Conservation (phyloP, 2,888 invertebrate species). For the Synergus itoensis region DNA sequence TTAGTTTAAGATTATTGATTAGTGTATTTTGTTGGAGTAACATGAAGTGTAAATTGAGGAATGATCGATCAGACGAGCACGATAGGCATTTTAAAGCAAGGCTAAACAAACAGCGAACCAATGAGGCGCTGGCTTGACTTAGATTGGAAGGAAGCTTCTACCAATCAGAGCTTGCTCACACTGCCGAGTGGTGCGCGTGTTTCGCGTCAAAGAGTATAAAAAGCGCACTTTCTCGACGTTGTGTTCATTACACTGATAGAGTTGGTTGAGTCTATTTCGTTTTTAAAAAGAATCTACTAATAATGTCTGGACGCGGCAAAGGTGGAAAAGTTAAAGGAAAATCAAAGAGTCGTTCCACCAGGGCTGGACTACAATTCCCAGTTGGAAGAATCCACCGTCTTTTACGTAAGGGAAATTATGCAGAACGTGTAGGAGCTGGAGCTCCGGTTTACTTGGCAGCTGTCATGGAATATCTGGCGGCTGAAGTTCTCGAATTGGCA, state of each 20-base stretch:
- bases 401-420: conserved; percentile 82
- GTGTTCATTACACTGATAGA: not conserved
- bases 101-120: not conserved
- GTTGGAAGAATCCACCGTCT: conserved; percentile 82
- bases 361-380: conserved; percentile 82
- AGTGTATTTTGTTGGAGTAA: too few species aligned
- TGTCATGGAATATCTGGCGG: conserved; percentile 85
- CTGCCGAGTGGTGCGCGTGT: too few species aligned
- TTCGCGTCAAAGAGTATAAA: not conserved
- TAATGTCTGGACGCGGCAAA: conserved; percentile 57
- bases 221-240: not conserved
- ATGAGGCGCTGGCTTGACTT: too few species aligned
- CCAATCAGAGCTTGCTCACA: too few species aligned
- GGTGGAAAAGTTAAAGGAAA: conserved; percentile 77
- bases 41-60: too few species aligned
- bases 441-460: conserved; percentile 81
- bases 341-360: conserved; percentile 79
- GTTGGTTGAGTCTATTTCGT: not conserved
- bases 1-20: too few species aligned
- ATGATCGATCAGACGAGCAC: too few species aligned
- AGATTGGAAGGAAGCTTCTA: too few species aligned
- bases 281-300: not conserved
- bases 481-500: conserved; percentile 85
- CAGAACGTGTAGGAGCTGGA: conserved; percentile 84
- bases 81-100: too few species aligned